Conservation (phyloP, 2,113 vertebrate species). For the Cryptotis parvus region DNA sequence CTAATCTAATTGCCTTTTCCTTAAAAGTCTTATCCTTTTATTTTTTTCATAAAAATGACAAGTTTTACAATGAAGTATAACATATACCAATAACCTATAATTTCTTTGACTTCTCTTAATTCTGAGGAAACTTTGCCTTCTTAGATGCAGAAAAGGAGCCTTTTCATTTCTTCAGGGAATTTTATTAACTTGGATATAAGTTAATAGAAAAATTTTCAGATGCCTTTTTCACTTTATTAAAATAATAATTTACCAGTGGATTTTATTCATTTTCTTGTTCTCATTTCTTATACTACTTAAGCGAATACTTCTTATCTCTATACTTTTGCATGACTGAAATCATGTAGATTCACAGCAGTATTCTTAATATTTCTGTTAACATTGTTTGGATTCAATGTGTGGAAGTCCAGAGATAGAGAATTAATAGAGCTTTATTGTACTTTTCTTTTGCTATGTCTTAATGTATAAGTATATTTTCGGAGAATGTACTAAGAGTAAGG, state of each 20-base stretch:
- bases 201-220: neutral
- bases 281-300: neutral
- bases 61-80: neutral
- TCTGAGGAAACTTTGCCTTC: neutral
- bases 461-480: neutral
- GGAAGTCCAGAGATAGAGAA: neutral
- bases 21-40: neutral
- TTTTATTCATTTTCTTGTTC: constrained; percentile 6
- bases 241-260: neutral
- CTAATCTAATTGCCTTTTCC: neutral
- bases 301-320: neutral
- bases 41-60: neutral
- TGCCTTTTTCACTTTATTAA: constrained; percentile 27
- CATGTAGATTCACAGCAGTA: neutral
- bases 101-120: constrained; percentile 32
- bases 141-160: neutral
- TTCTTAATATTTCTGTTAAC: constrained; percentile 26
- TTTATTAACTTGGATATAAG: constrained; percentile 3
- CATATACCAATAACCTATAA: neutral
- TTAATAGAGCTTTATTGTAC: neutral
- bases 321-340: neutral
- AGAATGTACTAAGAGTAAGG: neutral
- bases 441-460: neutral
- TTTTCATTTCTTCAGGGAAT: neutral
- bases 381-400: constrained; percentile 9